Percentiles rank a stretch among this genome's conserved stretches.
phyloP scores from a whole-genome alignment of 2,888 invertebrate genomes.

The Chouioia cunea region DNA sequence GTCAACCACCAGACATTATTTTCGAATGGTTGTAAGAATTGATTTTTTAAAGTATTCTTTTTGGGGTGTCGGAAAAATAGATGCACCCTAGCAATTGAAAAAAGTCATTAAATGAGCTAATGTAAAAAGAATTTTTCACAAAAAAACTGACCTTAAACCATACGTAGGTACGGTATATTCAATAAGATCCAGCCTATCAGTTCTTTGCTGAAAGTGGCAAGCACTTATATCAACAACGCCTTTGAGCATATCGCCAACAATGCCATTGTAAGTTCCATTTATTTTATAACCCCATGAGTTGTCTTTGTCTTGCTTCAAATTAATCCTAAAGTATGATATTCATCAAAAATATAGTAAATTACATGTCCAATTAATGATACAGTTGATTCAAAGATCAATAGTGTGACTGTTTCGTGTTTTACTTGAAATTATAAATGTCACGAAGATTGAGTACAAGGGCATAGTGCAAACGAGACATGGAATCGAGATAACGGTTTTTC shows the following conservation, averaged over 20 bases:
- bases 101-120: neutral
- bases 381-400: too few species aligned
- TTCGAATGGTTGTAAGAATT: slow-evolving; percentile 76
- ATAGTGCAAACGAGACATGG: too few species aligned
- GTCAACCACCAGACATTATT: slow-evolving; percentile 73
- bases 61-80: slow-evolving; percentile 80
- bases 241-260: slow-evolving; percentile 59
- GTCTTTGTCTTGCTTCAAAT: slow-evolving; percentile 52
- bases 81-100: slow-evolving; percentile 67
- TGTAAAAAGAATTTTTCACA: neutral
- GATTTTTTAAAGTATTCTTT: slow-evolving; percentile 72
- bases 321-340: slow-evolving; percentile 54
- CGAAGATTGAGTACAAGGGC: too few species aligned
- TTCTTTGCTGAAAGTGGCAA: slow-evolving; percentile 76
- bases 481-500: too few species aligned
- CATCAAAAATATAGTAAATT: too few species aligned
- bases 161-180: slow-evolving; percentile 75
- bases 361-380: too few species aligned
- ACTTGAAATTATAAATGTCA: too few species aligned
- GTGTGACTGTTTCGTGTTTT: too few species aligned
- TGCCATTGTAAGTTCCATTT: slow-evolving; percentile 59
- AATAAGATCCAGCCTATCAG: slow-evolving; percentile 73
- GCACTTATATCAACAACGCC: slow-evolving; percentile 75
- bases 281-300: slow-evolving; percentile 59
- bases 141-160: slow-evolving; percentile 71